Evolutionary conservation across 2,113 vertebrate species (phyloP).

Genomic region (Dipodomys ordii): DNA sequence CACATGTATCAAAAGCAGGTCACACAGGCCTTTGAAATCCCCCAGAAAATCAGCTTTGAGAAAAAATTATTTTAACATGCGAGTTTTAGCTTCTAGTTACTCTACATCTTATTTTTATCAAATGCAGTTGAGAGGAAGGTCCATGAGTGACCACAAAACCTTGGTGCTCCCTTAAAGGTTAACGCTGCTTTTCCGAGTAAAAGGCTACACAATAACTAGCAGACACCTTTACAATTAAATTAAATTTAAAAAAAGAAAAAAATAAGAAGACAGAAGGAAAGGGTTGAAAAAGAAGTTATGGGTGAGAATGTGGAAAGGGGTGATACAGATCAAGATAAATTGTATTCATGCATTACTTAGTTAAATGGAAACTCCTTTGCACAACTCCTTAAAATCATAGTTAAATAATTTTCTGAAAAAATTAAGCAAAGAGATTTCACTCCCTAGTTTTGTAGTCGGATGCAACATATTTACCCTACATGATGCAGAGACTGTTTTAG

Average conservation of each 20-base stretch:
- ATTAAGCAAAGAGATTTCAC: not conserved
- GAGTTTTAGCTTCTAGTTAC: not conserved
- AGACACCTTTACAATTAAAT: not conserved
- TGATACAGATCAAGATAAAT: no score
- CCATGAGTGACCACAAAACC: not conserved
- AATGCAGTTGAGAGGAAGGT: not conserved
- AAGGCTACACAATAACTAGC: not conserved
- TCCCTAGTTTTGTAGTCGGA: not conserved
- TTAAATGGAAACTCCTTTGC: no score
- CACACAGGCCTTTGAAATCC: constrained; percentile 54
- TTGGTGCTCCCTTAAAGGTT: not conserved
- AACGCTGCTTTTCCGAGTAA: not conserved
- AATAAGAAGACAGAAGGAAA: no score
- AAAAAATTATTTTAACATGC: constrained; percentile 37
- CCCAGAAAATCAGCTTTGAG: constrained; percentile 54
- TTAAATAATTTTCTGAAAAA: no score
- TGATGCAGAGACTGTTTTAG: not conserved
- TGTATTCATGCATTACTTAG: no score
- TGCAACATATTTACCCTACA: not conserved
- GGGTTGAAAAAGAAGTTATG: no score
- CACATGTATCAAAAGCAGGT: constrained; percentile 52
- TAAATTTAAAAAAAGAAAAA: no score
- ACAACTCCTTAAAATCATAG: no score
- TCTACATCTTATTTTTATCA: constrained; percentile 28
- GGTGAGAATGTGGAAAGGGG: no score